phyloP scores from a whole-genome alignment of 1,140 invertebrate species.

The Nymphalis io region DNA sequence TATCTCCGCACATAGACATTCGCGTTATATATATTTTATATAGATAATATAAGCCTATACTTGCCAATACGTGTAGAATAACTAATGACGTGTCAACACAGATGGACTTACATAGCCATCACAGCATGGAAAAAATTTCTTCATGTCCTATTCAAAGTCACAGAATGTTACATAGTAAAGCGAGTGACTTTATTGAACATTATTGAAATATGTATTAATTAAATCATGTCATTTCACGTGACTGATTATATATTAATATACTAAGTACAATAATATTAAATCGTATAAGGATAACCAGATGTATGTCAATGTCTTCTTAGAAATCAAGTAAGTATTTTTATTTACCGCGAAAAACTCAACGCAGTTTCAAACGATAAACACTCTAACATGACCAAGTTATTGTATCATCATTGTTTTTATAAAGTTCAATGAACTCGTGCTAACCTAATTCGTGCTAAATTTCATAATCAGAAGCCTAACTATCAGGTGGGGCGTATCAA shows the following conservation, averaged over 20 bases:
- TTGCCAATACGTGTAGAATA: no score
- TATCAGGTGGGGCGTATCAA: neutral
- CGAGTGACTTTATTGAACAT: no score
- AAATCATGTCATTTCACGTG: constrained; percentile 4
- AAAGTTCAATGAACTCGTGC: neutral
- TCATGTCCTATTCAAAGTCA: no score
- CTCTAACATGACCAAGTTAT: neutral
- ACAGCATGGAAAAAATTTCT: no score
- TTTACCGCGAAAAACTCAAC: neutral
- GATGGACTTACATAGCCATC: no score
- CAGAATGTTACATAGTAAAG: neutral
- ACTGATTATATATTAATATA: neutral
- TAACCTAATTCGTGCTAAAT: neutral
- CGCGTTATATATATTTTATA: no score
- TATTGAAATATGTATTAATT: neutral
- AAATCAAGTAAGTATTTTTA: neutral
- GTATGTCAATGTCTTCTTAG: constrained; percentile 8
- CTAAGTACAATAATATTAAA: neutral
- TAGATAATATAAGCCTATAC: no score
- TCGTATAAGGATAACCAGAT: constrained; percentile 8
- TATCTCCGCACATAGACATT: no score
- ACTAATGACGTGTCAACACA: no score
- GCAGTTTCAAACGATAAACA: neutral
- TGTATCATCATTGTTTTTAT: constrained; percentile 1
- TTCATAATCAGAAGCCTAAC: neutral